A percentile compares a stretch with the other conserved stretches of the same genome.
Evolutionary conservation across 2,888 invertebrate genomes (phyloP).

Genomic region (Callimorpha dominula): DNA sequence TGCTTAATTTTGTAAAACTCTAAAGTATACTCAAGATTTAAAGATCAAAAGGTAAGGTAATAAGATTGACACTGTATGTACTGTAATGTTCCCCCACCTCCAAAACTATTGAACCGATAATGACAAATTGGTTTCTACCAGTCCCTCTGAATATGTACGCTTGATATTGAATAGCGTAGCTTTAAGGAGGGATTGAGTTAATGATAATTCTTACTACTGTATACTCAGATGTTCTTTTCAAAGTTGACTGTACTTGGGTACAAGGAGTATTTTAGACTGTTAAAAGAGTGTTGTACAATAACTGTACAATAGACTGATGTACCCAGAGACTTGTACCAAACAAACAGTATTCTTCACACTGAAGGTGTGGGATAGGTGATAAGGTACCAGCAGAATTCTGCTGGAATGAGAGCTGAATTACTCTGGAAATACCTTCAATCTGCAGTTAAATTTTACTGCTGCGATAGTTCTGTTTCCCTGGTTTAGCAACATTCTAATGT

Average conservation of each 20-base stretch:
- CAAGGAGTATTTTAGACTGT: background rate
- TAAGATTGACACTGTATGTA: constrained; percentile 17
- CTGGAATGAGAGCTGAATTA: no score
- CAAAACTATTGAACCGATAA: constrained; percentile 24
- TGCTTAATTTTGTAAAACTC: background rate
- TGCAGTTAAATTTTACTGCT: no score
- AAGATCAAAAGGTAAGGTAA: constrained; percentile 9
- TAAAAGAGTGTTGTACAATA: no score
- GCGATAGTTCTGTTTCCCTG: no score
- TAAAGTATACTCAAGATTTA: background rate
- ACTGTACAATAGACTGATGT: background rate
- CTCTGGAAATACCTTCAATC: no score
- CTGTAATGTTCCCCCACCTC: constrained; percentile 10
- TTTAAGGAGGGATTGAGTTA: constrained; percentile 6
- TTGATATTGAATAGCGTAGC: constrained; percentile 5
- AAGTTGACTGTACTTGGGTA: background rate
- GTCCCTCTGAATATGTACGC: constrained; percentile 9
- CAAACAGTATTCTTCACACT: no score
- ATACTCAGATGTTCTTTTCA: background rate
- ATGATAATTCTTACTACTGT: background rate
- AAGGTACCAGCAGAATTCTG: no score
- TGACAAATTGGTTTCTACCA: constrained; percentile 24
- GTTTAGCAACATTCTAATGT: no score
- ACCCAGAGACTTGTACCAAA: no score
- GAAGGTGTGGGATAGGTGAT: no score